Evolutionary conservation across 2,113 vertebrate species (phyloP), one percentile per base, ranked within the genome.

Genomic region (Eidolon helvum): DNA sequence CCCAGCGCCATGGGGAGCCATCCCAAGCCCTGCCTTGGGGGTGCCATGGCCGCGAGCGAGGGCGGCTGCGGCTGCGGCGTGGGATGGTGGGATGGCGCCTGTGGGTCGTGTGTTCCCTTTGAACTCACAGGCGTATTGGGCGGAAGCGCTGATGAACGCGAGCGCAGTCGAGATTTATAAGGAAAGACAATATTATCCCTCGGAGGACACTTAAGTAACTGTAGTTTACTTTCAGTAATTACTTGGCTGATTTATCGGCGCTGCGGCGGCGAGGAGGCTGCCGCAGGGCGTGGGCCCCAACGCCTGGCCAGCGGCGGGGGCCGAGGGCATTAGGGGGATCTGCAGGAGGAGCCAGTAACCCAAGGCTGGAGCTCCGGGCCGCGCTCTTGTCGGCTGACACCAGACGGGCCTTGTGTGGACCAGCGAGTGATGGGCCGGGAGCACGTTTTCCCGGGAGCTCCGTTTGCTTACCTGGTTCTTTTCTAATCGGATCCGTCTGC

Each of bases 241-340:
- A 98, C 98, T 99, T 97, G 98, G 96, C 94, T 99, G 98, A 99
- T 98, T 99, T 99, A 99, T 98, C 97, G 97, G 96, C 57, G 95
- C 95, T 63, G 96, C 94, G 82, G 97, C 91, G 77, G 96, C 35
- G 63, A 95, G 97, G 86, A 96, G 95, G 97, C 96, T 88, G 96
- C 78, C 65, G 6, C 69, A 55, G 38, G 69, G 93, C 97, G 26
- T 77, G 95, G 97, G 93, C 95, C 97, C 91, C 80, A 11, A 85
- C 95, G 91, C 95, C 92, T 79, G 96, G 97, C 97, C 94, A 92
- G 97, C 85, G 91, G 97, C 85, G 86, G 48, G 94, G 97, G 97
- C 94, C 43, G 30, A 89, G 85, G 92, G 93, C 96, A 71, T 90
- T 94, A 83, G 87, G 93, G 95, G 92, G 75, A 94, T 97, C 90